Conservation (phyloP, 2,888 invertebrate genomes). For the Leptarthrus brevirostris region DNA sequence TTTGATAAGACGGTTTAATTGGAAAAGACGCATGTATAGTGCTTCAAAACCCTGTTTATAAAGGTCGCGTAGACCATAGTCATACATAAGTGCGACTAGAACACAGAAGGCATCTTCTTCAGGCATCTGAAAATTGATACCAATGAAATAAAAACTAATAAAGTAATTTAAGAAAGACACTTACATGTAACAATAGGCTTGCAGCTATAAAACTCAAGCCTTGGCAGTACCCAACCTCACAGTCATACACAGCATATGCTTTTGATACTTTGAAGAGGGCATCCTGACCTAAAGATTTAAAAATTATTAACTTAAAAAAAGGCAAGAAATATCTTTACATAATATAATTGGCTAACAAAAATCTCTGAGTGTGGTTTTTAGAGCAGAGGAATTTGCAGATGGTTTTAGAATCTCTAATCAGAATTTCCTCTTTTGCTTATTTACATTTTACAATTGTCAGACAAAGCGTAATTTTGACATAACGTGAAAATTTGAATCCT, state of each 20-base stretch:
- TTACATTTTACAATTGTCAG: too few species aligned
- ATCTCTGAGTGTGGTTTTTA: too few species aligned
- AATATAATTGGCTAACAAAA: too few species aligned
- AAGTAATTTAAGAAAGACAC: constrained; percentile 61
- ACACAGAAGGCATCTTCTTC: constrained; percentile 99
- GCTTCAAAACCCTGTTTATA: constrained; percentile 98
- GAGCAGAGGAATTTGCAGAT: too few species aligned
- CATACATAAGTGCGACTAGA: constrained; percentile 95
- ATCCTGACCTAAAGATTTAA: constrained; percentile 81
- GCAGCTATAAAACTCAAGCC: constrained; percentile 98
- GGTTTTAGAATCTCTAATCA: too few species aligned
- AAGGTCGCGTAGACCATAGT: constrained; percentile 91
- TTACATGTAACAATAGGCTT: constrained; percentile 92
- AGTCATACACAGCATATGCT: constrained; percentile 97
- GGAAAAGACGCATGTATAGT: constrained; percentile 93
- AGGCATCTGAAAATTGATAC: constrained; percentile 83
- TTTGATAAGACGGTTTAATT: constrained; percentile 88
- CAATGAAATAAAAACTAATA: not conserved
- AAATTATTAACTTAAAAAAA: not conserved
- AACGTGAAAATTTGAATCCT: too few species aligned
- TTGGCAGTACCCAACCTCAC: constrained; percentile 98
- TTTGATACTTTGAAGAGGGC: constrained; percentile 94
- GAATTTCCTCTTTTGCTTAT: too few species aligned
- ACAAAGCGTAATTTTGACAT: too few species aligned
- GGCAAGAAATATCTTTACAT: not conserved